Conservation (phyloP, 2,797 vertebrate genomes). For the Spinibarbus caldwelli region DNA sequence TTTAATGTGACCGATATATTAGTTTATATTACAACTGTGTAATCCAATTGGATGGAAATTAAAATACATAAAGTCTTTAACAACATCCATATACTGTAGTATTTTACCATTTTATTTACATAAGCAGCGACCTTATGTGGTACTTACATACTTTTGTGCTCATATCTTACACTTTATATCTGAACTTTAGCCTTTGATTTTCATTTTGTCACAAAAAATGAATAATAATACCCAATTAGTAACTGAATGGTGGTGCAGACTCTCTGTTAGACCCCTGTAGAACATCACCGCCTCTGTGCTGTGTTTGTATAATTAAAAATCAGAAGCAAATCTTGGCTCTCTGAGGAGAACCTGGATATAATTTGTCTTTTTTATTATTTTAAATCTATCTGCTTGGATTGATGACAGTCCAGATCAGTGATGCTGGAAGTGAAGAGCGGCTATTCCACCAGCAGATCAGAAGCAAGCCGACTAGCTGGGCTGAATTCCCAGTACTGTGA, state of each 20-base stretch:
- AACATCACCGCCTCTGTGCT: constrained; percentile 4
- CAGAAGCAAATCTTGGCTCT: not conserved
- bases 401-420: constrained; percentile 28
- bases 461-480: constrained; percentile 21
- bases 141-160: not conserved
- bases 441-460: too few species aligned
- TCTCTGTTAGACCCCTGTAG: not conserved
- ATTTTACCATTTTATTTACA: not conserved
- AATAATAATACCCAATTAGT: not conserved
- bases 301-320: constrained; percentile 19
- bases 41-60: too few species aligned
- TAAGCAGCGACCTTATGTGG: not conserved
- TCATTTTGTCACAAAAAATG: not conserved
- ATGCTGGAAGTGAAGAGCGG: constrained; percentile 1
- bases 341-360: constrained; percentile 21
- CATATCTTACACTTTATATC: not conserved
- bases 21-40: too few species aligned
- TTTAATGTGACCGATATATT: too few species aligned
- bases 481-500: constrained; percentile 22
- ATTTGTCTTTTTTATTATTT: not conserved
- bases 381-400: constrained; percentile 8
- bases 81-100: too few species aligned
- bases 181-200: not conserved
- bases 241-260: not conserved
- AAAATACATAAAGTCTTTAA: too few species aligned